Evolutionary conservation across 37 sponge, comb jelly and placozoan genomes (phyloP).

Genomic region (Hexactinellida sp.): DNA sequence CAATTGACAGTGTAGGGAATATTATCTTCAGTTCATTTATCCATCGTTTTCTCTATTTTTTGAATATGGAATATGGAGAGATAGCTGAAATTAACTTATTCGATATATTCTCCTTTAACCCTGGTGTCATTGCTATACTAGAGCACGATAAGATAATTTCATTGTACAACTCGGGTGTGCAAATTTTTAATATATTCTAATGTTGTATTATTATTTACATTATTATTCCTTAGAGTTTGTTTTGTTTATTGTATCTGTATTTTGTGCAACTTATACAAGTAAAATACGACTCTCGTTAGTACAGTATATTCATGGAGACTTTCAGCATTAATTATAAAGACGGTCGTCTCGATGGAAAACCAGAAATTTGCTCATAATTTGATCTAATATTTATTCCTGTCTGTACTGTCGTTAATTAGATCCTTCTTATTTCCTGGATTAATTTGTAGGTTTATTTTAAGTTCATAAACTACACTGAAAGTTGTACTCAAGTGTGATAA

Average conservation of each 20-base stretch:
- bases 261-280: too few species aligned
- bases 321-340: too few species aligned
- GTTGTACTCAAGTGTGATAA: too few species aligned
- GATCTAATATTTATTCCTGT: too few species aligned
- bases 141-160: neutral
- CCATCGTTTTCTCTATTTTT: neutral
- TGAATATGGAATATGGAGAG: neutral
- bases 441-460: neutral
- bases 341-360: too few species aligned
- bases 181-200: neutral
- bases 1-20: neutral
- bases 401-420: too few species aligned
- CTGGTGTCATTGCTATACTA: neutral
- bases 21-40: neutral
- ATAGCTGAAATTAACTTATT: neutral
- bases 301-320: too few species aligned
- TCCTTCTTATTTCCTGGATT: neutral
- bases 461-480: neutral
- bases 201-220: too few species aligned
- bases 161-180: neutral
- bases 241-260: too few species aligned
- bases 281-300: too few species aligned
- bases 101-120: neutral
- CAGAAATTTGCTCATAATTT: too few species aligned
- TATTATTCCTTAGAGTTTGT: too few species aligned